Conservation (phyloP, 1,140 invertebrate species). For the Halesus radiatus region DNA sequence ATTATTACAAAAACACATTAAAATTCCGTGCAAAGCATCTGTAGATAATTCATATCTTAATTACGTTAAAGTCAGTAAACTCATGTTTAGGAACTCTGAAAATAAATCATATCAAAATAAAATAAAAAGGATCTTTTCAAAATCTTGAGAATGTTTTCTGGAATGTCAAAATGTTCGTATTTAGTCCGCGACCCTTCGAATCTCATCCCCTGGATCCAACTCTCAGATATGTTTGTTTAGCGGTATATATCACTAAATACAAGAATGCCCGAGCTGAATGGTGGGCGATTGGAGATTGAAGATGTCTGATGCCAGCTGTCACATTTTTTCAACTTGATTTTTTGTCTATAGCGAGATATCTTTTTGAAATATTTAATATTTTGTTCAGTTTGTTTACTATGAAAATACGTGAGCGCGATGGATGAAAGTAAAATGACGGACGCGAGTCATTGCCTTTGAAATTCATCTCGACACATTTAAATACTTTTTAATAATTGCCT, state of each 20-base stretch:
- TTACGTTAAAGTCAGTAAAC: too few species aligned
- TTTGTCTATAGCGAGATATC: slow-evolving; percentile 16
- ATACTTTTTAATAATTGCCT: too few species aligned
- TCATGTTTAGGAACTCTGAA: too few species aligned
- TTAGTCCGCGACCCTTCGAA: not conserved
- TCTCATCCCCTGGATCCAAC: not conserved
- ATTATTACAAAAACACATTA: too few species aligned
- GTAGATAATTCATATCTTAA: too few species aligned
- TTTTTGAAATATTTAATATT: slow-evolving; percentile 22
- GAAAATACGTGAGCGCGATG: slow-evolving; percentile 17
- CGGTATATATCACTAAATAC: slow-evolving; percentile 51
- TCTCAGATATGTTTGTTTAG: slow-evolving; percentile 47
- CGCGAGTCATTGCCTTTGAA: not conserved
- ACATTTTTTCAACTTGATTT: slow-evolving; percentile 31
- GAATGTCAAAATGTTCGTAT: too few species aligned
- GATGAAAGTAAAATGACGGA: slow-evolving; percentile 3
- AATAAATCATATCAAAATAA: too few species aligned
- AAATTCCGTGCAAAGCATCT: too few species aligned
- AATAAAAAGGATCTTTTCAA: too few species aligned
- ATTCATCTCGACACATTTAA: too few species aligned
- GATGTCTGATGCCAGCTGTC: slow-evolving; percentile 7
- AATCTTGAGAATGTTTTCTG: too few species aligned
- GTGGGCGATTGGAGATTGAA: slow-evolving; percentile 32
- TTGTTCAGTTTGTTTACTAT: slow-evolving; percentile 34
- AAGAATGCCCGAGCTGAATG: slow-evolving; percentile 36